Evolutionary conservation across 2,113 vertebrate species (phyloP), one percentile per base, ranked within the genome.

Genomic region (Tinamus guttatus): DNA sequence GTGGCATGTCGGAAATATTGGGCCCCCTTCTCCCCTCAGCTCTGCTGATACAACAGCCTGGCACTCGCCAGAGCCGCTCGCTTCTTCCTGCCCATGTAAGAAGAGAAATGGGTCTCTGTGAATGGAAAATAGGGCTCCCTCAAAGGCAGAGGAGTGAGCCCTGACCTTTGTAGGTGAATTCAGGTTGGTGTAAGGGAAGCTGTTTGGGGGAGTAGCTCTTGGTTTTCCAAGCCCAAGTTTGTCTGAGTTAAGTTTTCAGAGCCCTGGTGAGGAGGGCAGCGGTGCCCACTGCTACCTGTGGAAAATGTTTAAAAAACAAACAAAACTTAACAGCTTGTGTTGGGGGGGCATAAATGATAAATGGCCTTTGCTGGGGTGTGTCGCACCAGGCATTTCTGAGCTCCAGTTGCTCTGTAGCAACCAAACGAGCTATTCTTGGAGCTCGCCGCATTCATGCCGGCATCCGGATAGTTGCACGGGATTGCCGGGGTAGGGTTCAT

Each of bases 351-450:
- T 19, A 27, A 82, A 81, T 92, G 60, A 70, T 59, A 85, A 95
- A 80, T 40, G 65, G 49, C 74, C 62, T 38, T 87, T 84, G 81
- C 87, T 67, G 63, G 81, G 56, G 85, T 54, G 94, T 88, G 88
- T 85, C 71, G n/a, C 2, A 3, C 24, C 67, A 64, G 38, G 79
- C 79, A 3, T 68, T 80, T 85, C 92, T 58, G 70, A 80, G 86
- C 88, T 76, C 36, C 34, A 1, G 47, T 78, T 59, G 94, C 38
- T 2, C 74, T 47, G 5, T 10, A 75, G 81, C 91, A 95, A 80
- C 90, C 84, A 51, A 94, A 56, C 13, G 70, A 36, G 78, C 95
- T 97, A 85, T 97, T 97, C 94, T 94, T 95, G 43, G 95, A 94
- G 87, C 91, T 80, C 89, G 19, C 81, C 1, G 16, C 93, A 59